Evolutionary conservation across 2,113 vertebrate genomes (phyloP), one percentile per base, ranked within the genome.

Genomic region (Carettochelys insculpta): DNA sequence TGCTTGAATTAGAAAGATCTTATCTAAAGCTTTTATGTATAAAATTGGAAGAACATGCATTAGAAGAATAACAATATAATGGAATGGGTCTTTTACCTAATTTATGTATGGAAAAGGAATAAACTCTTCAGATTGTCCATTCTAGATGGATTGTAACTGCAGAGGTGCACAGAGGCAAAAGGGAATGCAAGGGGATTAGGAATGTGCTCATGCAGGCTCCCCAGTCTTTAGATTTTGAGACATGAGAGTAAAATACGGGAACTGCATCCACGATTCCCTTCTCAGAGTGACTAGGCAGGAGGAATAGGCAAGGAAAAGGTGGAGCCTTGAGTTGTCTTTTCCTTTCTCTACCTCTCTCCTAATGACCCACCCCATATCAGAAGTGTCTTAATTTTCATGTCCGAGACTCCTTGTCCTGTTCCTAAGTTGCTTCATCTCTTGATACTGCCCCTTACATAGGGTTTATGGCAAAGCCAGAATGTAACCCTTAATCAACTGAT

Each of bases 301-400:
- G 48, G 61, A n/a, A 31, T 65, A 14, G 24, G 24, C n/a, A 73
- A 73, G 10, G 20, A 31, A 24, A 71, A 45, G 93, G 47, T 3
- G 3, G 2, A 54, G 12, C 25, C 65, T 56, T 8, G 16, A 0
- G 0, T 5, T 16, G 17, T 61, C 58, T 61, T 85, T 86, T 52
- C 68, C 65, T 12, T n/a, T 38, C 20, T 11, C n/a, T 41, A 19
- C 9, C 29, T n/a, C 34, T 17, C 16, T 9, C 61, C 14, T 27
- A n/a, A 68, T 38, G 65, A 38, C 22, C 4, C 25, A 48, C 25
- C 51, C 56, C 61, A 10, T 19, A 77, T 80, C 45, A 38, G 27
- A 38, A 38, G 25, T 0, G 29, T 58, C 56, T 29, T 58, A 31
- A 58, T 58, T 31, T 48, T 14, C 48, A 12, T 50, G 48, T 50